Evolutionary conservation across 2,797 vertebrate species (phyloP).

Genomic region (Poeciliopsis paucimaculata): DNA sequence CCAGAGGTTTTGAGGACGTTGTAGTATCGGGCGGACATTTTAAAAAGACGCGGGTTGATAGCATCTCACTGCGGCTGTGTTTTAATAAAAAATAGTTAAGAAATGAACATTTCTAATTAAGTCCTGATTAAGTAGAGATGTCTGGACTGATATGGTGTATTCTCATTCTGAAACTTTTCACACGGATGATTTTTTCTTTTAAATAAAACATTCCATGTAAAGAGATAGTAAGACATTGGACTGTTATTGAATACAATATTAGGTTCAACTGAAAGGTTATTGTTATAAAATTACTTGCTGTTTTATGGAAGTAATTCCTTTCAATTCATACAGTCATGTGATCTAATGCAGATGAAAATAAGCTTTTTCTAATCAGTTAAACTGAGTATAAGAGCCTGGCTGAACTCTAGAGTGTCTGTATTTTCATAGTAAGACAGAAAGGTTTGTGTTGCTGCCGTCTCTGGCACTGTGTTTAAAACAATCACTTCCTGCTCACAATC

Average conservation of each 20-base stretch:
- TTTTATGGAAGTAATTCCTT: neutral
- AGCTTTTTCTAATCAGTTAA: conserved; percentile 19
- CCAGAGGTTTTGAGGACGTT: too few relatives aligned
- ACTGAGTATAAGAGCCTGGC: conserved; percentile 32
- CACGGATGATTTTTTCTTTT: neutral
- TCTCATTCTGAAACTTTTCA: neutral
- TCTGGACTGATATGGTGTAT: neutral
- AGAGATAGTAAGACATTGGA: neutral
- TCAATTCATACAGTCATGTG: neutral
- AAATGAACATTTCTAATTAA: neutral
- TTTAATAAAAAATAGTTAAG: neutral
- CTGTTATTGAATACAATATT: neutral
- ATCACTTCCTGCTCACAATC: conserved; percentile 81
- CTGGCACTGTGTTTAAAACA: conserved; percentile 75
- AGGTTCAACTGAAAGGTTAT: neutral
- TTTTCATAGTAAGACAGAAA: conserved; percentile 13
- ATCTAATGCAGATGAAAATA: conserved; percentile 27
- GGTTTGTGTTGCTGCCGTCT: conserved; percentile 63
- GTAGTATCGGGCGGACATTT: too few relatives aligned
- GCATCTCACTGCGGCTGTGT: too few relatives aligned
- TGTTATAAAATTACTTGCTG: neutral
- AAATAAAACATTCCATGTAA: neutral
- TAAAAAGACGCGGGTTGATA: too few relatives aligned
- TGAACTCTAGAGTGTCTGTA: conserved; percentile 5
- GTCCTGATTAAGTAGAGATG: neutral